Base-by-base conservation (phyloP, 2,797 vertebrate species). In the Spondyliosoma cantharus region DNA sequence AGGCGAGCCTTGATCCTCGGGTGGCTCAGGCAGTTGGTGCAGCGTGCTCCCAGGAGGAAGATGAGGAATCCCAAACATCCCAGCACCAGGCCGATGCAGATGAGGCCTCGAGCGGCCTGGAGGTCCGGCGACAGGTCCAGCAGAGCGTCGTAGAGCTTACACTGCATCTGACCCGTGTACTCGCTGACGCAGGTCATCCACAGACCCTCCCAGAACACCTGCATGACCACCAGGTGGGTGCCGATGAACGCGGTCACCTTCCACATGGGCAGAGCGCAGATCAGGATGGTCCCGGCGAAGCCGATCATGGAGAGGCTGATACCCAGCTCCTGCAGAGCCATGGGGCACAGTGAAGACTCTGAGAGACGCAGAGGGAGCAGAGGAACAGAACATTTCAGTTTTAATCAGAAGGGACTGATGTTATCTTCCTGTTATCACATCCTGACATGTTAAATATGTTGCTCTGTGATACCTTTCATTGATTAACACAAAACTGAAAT, bases 121-220 rank as follows among this genome's bases (percentile, higher is more conserved):
- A 97, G 91, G 67, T 96, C 95, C 0, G 96, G 93, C 0, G 95
- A 93, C 88, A 97, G 91, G 81, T 97, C 96, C 90, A 96, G 87
- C 71, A 97, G 86, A 8, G 96, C 96, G 24, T 96, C 96, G 0
- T 97, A 97, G 32, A 87, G 92, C 82, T 97, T 97, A 82, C 96
- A 97, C 90, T 97, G 97, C 95, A 96, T 92, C 93, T 97, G 96
- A 5, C 96, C 96, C 0, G 96, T 96, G 93, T 93, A 96, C 83
- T 97, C 95, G 0, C 94, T 95, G 79, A 96, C 95, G 0, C 97
- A 97, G 73, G 93, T 96, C 96, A 97, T 96, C 96, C 96, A 97
- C 84, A 97, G 77, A 42, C 96, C 97, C 46, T 97, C 96, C 95
- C 95, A 96, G 93, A 96, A 96, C 66, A 96, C 95, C 94, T 97